phyloP scores from a whole-genome alignment of 1,140 invertebrate species.

The Oryctes rhinoceros region DNA sequence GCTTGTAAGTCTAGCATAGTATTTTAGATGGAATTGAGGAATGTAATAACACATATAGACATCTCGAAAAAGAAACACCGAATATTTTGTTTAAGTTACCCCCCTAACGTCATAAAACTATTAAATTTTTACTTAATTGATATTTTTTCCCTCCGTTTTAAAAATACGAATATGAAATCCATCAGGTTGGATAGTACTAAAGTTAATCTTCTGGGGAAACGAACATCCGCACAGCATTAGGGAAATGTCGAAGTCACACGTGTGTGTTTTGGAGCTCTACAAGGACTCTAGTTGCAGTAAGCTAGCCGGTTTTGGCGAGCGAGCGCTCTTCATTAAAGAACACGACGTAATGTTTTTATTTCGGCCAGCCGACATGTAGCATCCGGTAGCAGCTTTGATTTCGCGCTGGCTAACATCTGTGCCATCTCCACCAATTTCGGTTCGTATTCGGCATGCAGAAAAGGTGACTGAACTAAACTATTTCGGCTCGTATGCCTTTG shows the following conservation, averaged over 20 bases:
- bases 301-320: slow-evolving; percentile 8
- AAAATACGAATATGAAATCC: background rate
- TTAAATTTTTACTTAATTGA: no score
- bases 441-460: background rate
- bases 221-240: background rate
- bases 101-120: no score
- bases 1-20: no score
- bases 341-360: slow-evolving; percentile 11
- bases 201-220: background rate
- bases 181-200: background rate
- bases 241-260: slow-evolving; percentile 1
- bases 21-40: no score
- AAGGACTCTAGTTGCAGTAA: background rate
- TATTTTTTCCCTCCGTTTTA: background rate
- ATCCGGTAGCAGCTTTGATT: slow-evolving; percentile 17
- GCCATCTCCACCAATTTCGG: background rate
- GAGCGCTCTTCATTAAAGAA: slow-evolving; percentile 9
- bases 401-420: slow-evolving; percentile 12
- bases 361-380: background rate
- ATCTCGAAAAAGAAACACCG: no score
- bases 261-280: background rate
- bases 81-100: no score
- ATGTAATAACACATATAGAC: no score
- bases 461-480: slow-evolving; percentile 7
- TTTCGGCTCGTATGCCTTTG: background rate